Conservation (phyloP, 2,113 vertebrate genomes). For the Mustelus asterias region DNA sequence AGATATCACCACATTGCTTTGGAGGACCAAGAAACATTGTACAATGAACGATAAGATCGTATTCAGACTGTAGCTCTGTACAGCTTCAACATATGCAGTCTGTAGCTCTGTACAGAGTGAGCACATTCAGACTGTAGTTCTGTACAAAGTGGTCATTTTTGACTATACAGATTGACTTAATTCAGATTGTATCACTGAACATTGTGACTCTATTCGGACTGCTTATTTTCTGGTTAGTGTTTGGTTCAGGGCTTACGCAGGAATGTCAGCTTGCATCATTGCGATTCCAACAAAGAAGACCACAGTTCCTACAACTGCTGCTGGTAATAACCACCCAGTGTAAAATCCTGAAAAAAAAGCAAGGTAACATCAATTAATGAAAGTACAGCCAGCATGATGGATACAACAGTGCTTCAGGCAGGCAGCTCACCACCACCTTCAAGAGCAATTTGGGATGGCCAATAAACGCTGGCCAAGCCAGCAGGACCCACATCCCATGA, state of each 20-base stretch:
- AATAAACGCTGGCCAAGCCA: too few species aligned
- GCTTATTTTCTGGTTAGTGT: background rate
- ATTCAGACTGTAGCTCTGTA: background rate
- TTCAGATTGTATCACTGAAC: background rate
- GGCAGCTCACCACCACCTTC: too few species aligned
- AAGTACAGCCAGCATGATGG: background rate
- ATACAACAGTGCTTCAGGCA: background rate
- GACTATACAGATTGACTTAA: background rate
- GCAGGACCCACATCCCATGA: too few species aligned
- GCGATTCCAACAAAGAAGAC: conserved; percentile 48
- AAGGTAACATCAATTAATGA: background rate
- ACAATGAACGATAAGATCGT: too few species aligned
- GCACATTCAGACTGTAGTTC: background rate
- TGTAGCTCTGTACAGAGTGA: background rate
- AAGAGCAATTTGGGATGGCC: too few species aligned
- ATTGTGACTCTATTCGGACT: background rate
- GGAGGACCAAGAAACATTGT: too few species aligned
- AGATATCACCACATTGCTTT: too few species aligned
- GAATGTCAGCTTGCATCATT: conserved; percentile 44
- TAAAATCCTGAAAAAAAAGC: conserved; percentile 49
- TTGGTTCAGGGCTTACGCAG: conserved; percentile 45
- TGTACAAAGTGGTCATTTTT: background rate
- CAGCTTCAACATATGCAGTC: background rate
- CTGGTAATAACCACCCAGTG: conserved; percentile 53
- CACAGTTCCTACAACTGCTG: conserved; percentile 36